Evolutionary conservation across 2,797 vertebrate genomes (phyloP).

Genomic region (Enteromius trimaculatus): DNA sequence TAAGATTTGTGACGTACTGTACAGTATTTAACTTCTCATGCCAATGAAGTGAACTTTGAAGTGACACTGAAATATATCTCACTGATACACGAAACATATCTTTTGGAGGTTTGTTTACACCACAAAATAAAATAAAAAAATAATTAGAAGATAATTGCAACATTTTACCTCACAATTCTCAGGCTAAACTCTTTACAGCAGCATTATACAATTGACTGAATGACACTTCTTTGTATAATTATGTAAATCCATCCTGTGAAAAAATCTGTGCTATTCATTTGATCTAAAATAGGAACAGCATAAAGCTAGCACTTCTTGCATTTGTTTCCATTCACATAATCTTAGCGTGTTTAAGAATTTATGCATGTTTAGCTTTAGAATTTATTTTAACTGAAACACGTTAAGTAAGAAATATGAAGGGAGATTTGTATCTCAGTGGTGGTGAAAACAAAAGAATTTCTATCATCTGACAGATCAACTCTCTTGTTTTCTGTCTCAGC

Average conservation of each 20-base stretch:
- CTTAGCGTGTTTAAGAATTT: neutral
- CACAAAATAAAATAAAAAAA: neutral
- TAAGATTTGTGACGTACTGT: neutral
- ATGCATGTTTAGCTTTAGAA: neutral
- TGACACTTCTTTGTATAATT: no score
- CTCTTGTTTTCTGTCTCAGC: constrained; percentile 68
- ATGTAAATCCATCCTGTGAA: no score
- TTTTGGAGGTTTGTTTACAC: neutral
- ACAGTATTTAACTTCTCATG: neutral
- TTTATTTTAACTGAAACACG: neutral
- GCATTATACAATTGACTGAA: no score
- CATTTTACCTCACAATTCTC: neutral
- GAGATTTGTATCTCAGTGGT: neutral
- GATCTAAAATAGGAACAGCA: neutral
- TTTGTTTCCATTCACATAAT: neutral
- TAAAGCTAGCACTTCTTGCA: neutral
- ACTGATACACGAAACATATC: neutral
- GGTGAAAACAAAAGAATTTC: neutral
- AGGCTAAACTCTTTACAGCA: no score
- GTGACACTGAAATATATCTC: neutral
- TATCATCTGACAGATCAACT: constrained; percentile 34
- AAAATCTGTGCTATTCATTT: neutral
- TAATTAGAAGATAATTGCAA: neutral
- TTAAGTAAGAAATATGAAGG: neutral
- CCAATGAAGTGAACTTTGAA: neutral